A percentile compares a stretch with the other conserved stretches of the same genome.
These are phyloP conservation scores for Amphimedon queenslandica DNA, from an alignment of 37 sponge, comb jelly and placozoan species.

Conservation along the genomic window DNA sequence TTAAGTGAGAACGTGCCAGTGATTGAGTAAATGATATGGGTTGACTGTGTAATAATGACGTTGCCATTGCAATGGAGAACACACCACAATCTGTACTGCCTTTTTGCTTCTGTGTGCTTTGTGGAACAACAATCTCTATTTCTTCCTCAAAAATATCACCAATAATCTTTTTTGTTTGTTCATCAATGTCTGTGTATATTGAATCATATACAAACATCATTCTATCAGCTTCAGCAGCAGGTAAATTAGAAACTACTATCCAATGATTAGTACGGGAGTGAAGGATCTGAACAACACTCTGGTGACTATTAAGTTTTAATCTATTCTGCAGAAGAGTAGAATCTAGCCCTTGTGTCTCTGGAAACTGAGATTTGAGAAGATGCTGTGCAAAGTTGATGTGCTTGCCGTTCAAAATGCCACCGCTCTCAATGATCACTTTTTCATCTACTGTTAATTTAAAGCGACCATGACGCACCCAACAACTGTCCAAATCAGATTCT, in stretches of 20 bases:
- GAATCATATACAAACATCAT: neutral
- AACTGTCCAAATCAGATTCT: too few species aligned
- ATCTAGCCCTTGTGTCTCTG: neutral
- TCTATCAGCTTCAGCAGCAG: neutral
- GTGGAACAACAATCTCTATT: neutral
- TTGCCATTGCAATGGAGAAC: neutral
- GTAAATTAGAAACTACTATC: constrained; percentile 6
- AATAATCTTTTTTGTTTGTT: neutral
- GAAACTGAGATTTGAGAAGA: constrained; percentile 1
- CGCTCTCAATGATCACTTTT: too few species aligned
- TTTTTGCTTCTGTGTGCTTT: neutral
- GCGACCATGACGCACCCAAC: too few species aligned
- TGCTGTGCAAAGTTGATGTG: neutral
- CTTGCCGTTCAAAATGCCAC: constrained; percentile 1
- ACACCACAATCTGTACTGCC: constrained; percentile 8
- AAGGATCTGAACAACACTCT: neutral
- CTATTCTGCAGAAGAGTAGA: neutral
- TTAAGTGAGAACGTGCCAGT: neutral
- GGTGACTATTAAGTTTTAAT: neutral
- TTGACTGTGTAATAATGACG: constrained; percentile 1
- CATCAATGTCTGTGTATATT: constrained; percentile 1
- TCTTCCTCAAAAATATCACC: neutral
- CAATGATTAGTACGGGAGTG: neutral
- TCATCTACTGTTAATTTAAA: too few species aligned
- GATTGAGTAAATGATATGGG: constrained; percentile 1